Evolutionary conservation across 2,113 vertebrate genomes (phyloP).

Genomic region (Scortum barcoo): DNA sequence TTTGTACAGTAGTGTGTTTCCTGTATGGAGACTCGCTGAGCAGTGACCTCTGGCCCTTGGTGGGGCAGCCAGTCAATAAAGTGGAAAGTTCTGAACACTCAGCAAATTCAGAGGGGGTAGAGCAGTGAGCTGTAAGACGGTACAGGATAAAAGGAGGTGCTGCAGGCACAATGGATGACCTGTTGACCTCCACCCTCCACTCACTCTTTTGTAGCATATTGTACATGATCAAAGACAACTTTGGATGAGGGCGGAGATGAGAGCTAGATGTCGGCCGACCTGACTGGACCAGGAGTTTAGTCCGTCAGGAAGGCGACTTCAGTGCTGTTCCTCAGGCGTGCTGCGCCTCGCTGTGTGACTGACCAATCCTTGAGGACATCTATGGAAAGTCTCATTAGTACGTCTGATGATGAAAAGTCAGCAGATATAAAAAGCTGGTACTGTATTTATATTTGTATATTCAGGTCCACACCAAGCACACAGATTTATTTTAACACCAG

Average conservation of each 20-base stretch:
- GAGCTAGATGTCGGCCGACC: slow-evolving; percentile 41
- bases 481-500: background rate
- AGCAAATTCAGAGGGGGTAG: slow-evolving; percentile 46
- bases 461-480: background rate
- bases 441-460: too few species aligned
- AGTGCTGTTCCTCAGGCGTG: slow-evolving; percentile 1
- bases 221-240: slow-evolving; percentile 68
- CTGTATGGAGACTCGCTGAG: slow-evolving; percentile 1
- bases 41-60: slow-evolving; percentile 29
- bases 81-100: slow-evolving; percentile 38
- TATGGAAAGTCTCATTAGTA: slow-evolving; percentile 18
- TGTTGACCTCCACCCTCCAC: slow-evolving; percentile 36
- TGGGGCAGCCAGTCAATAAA: slow-evolving; percentile 17
- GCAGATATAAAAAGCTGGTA: slow-evolving; percentile 11
- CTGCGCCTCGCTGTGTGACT: slow-evolving; percentile 7
- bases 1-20: slow-evolving; percentile 9
- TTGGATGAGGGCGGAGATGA: slow-evolving; percentile 47
- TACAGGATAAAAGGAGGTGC: slow-evolving; percentile 60
- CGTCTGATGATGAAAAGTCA: slow-evolving; percentile 12
- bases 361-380: slow-evolving; percentile 9
- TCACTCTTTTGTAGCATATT: slow-evolving; percentile 49
- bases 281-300: slow-evolving; percentile 38
- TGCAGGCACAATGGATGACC: slow-evolving; percentile 44
- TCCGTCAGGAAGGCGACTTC: slow-evolving; percentile 35
- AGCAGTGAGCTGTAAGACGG: background rate